Conservation (phyloP, 2,113 vertebrate genomes). For the Malurus alboscapulatus region DNA sequence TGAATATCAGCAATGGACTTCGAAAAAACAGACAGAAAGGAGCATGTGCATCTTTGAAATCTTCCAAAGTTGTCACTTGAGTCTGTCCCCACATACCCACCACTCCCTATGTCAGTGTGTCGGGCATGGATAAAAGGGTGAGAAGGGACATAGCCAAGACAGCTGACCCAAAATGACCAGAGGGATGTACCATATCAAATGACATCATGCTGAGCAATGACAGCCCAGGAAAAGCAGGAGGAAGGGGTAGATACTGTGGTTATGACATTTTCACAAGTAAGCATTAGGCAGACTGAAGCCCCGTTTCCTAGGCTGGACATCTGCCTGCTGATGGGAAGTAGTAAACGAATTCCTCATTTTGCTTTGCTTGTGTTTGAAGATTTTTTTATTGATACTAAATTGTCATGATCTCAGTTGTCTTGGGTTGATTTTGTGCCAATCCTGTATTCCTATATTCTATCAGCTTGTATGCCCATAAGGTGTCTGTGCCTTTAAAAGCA, state of each 20-base stretch:
- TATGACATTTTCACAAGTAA: not conserved
- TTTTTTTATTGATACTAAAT: not conserved
- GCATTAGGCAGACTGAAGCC: not conserved
- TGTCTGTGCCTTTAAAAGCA: too few relatives aligned
- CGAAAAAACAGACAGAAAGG: not conserved
- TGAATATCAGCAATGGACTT: not conserved
- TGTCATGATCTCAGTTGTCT: not conserved
- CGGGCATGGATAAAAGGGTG: not conserved
- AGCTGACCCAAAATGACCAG: not conserved
- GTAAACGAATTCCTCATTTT: not conserved
- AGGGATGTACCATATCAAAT: not conserved
- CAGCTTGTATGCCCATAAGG: too few relatives aligned
- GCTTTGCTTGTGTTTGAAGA: fast-evolving
- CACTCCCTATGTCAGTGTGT: fast-evolving
- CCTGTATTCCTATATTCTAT: too few relatives aligned
- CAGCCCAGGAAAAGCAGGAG: not conserved
- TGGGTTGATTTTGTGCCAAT: too few relatives aligned
- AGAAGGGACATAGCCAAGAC: not conserved
- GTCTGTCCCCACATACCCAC: fast-evolving
- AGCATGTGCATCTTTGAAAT: not conserved
- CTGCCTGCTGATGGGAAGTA: not conserved
- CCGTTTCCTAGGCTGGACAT: not conserved
- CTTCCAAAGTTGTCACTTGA: not conserved
- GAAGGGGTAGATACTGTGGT: not conserved
- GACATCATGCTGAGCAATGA: not conserved